Base-by-base conservation (phyloP, 2,888 invertebrate genomes). In the Zeuzera pyrina region DNA sequence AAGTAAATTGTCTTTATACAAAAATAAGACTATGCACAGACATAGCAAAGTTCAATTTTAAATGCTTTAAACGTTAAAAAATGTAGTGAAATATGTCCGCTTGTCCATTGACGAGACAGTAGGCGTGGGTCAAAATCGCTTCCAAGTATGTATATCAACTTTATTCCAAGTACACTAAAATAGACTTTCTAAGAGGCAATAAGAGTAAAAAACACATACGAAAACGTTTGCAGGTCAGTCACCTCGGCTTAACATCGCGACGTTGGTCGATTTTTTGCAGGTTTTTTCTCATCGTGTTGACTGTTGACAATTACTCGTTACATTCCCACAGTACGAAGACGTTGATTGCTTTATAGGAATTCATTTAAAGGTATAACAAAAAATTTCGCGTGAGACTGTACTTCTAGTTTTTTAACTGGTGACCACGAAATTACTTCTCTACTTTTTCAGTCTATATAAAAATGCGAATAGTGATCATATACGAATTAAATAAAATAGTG, bases 51-150 rank as follows among this genome's bases (percentile, higher is more conserved):
- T 49, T 43, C 46, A 58, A 39, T 57, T 60, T 58, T 41, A 46
- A 39, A 41, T 47, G 49, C 34, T 38, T 37, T 24, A 34, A 34
- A 42, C 27, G 10, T 38, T 46, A 56, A 60, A 64, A 68, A 66
- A 66, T 55, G 42, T 58, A 58, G 70, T 76, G 74, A 79, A 73
- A 74, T 79, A 78, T 74, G 74, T 66, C 61, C 57, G 67, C 68
- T 64, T 70, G 71, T 72, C 66, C 74, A 66, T 55, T 58, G 60
- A 58, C 59, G 48, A 53, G 52, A 50, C 56, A 62, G 79, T 74
- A 77, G 77, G 79, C 76, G 77, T 76, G 76, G 76, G 77, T 76
- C 76, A 76, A 64, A 66, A 68, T 59, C 55, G 56, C 54, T 45
- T 52, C 64, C 56, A 61, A 62, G n/a, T 61, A 62, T n/a, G n/a